Conservation (phyloP, 2,797 vertebrate species). For the Atherinosoma microstoma region DNA sequence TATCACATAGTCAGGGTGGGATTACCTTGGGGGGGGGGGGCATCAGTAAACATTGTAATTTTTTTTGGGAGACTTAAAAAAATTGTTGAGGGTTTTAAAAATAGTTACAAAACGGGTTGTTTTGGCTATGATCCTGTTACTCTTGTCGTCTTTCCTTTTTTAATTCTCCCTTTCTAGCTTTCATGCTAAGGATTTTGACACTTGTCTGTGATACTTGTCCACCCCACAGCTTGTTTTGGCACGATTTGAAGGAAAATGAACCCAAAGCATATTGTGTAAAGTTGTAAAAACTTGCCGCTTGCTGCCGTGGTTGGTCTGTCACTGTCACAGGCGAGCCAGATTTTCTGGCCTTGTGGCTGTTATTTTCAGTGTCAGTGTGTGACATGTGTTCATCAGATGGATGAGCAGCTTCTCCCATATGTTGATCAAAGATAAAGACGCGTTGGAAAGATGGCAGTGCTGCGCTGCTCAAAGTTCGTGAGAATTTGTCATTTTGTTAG, state of each 20-base stretch:
- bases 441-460: conserved; percentile 40
- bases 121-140: background rate
- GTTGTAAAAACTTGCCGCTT: conserved; percentile 34
- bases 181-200: background rate
- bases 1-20: conserved; percentile 40
- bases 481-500: conserved; percentile 13
- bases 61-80: conserved; percentile 42
- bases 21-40: conserved; percentile 14
- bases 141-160: background rate
- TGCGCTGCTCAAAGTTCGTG: conserved; percentile 9
- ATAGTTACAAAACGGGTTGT: conserved; percentile 18
- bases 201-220: background rate
- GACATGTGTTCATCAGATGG: conserved; percentile 74
- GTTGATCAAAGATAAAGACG: conserved; percentile 47
- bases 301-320: conserved; percentile 31
- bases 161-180: background rate
- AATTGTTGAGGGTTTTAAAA: conserved; percentile 11
- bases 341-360: conserved; percentile 53
- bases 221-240: background rate
- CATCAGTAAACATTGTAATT: conserved; percentile 55
- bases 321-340: conserved; percentile 43
- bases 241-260: background rate
- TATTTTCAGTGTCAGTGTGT: conserved; percentile 50
- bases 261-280: conserved; percentile 6
- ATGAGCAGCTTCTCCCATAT: conserved; percentile 54